Evolutionary conservation across 2,113 vertebrate species (phyloP).

Genomic region (Ammodytes dubius): DNA sequence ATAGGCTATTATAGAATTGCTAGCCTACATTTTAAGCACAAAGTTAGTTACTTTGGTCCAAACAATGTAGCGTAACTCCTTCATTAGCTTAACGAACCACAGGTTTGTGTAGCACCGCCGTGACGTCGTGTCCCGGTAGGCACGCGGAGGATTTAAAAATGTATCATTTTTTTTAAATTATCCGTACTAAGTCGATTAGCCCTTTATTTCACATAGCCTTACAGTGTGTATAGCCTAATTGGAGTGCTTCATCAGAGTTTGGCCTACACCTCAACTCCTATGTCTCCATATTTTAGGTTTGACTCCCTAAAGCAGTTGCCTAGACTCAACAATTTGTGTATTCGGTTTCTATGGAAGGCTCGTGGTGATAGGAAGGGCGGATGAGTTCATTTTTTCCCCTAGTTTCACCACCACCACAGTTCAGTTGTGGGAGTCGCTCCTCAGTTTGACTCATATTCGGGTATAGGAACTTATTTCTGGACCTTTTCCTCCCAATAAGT

Average conservation of each 20-base stretch:
- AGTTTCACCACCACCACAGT: neutral
- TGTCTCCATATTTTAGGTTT: neutral
- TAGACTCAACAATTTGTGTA: too few relatives aligned
- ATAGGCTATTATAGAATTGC: neutral
- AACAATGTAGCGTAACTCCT: neutral
- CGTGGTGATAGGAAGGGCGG: neutral
- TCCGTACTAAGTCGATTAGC: neutral
- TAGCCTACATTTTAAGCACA: neutral
- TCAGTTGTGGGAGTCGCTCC: neutral
- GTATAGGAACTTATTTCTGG: neutral
- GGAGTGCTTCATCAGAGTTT: fast-evolving
- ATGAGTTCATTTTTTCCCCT: neutral
- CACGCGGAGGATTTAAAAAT: conserved; percentile 36
- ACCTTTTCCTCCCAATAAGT: neutral
- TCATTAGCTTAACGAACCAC: neutral
- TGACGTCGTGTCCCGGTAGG: conserved; percentile 35
- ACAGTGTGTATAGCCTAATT: neutral
- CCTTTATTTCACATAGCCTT: neutral
- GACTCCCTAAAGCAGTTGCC: too few relatives aligned
- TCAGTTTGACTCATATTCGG: neutral
- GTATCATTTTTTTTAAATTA: neutral
- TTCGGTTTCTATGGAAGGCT: neutral
- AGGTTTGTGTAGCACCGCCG: neutral
- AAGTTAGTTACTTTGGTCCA: neutral
- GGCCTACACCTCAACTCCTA: neutral